Evolutionary conservation across 1,140 invertebrate genomes (phyloP), one percentile per base, ranked within the genome.

Genomic region (Drosophila orosa): DNA sequence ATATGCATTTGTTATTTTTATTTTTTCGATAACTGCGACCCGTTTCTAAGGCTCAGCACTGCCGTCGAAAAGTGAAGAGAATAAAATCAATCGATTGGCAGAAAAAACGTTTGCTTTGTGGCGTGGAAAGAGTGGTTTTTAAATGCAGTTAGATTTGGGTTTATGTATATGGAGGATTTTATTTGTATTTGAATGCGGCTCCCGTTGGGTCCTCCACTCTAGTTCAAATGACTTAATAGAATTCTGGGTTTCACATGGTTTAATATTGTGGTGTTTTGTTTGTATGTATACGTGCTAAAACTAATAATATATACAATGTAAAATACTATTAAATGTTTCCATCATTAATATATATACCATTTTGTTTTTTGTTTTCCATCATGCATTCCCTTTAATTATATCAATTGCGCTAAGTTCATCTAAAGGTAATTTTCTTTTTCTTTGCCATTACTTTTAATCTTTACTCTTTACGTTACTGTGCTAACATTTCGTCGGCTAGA

Each of bases 401-500:
- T 89, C 89, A 91, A 91, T 91, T 91, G 89, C 89, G 89, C 89
- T 91, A 91, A 91, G 89, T 91, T 91, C 89, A 79, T 86, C 84
- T 91, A 83, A 91, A 91, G 84, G 90, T 91, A 91, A 87, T 77
- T 48, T 80, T 72, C 37, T 65, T 39, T 58, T 52, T 66, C 39
- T 50, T 58, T 66, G 39, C 40, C 19, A 31, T 56, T 71, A 45
- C n/a, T 48, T 61, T 73, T 57, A 57, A 31, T 65, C 22, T 52
- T 65, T 57, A 57, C 35, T 65, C 22, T 52, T 65, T 72, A 44
- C 15, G 42, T 73, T 74, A 60, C 40, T 40, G 59, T 29, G 19
- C 54, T 35, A 45, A 37, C 56, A 17, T 48, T 44, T 48, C 60
- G 6, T 27, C 50, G 57, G 74, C 65, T 73, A 78, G 65, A 44